phyloP scores from a whole-genome alignment of 2,797 vertebrate genomes.

The Odontamblyopus lacepedii region DNA sequence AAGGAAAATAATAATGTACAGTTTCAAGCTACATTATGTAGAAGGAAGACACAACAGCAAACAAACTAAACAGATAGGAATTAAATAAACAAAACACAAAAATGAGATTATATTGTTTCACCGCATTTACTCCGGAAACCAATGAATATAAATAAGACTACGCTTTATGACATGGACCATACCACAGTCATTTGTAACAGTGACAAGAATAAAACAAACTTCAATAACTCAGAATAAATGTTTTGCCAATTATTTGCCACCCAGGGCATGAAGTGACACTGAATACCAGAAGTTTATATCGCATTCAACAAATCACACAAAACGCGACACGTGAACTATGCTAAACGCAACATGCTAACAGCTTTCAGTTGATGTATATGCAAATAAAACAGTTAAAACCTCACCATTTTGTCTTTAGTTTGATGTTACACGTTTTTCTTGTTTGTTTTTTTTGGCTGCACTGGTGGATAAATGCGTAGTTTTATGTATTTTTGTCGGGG shows the following conservation, averaged over 20 bases:
- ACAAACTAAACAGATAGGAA: not conserved
- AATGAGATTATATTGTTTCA: no score
- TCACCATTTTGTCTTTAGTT: constrained; percentile 71
- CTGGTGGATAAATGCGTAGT: not conserved
- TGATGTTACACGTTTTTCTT: constrained; percentile 19
- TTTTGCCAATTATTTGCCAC: not conserved
- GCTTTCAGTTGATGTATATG: not conserved
- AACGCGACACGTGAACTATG: constrained; percentile 45
- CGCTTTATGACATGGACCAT: not conserved
- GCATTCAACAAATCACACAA: not conserved
- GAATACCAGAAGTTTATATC: no score
- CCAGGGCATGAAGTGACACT: not conserved
- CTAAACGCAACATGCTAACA: constrained; percentile 43
- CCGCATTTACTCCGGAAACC: no score
- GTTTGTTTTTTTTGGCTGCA: not conserved
- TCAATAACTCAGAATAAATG: not conserved
- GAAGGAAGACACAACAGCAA: not conserved
- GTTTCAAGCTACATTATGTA: not conserved
- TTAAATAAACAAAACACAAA: not conserved
- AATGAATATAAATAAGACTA: no score
- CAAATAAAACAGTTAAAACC: not conserved
- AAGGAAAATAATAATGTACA: no score
- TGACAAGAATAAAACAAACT: not conserved
- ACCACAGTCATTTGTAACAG: not conserved
- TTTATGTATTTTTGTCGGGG: constrained; percentile 36